Conservation (phyloP, 2,797 vertebrate genomes). For the Cryptoprocta ferox region DNA sequence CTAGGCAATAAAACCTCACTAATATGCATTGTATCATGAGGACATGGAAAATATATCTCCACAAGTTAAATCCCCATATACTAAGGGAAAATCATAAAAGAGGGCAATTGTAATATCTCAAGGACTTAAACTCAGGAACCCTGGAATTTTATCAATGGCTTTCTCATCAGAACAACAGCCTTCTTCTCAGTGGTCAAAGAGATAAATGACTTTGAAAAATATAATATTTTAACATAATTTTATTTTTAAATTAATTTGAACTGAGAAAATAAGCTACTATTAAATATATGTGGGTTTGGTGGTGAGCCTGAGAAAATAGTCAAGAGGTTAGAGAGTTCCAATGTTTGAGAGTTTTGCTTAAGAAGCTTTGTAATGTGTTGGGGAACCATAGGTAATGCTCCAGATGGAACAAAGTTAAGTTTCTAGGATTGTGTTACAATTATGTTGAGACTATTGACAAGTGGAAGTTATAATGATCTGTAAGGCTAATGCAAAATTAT, state of each 20-base stretch:
- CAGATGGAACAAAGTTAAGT: slow-evolving; percentile 33
- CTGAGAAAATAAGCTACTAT: neutral
- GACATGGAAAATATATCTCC: neutral
- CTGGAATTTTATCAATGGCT: neutral
- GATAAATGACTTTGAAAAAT: neutral
- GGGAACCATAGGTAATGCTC: slow-evolving; percentile 23
- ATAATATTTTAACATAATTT: neutral
- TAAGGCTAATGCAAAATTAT: neutral
- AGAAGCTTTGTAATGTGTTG: slow-evolving; percentile 19
- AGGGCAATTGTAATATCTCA: neutral
- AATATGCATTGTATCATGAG: neutral
- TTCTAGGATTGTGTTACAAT: slow-evolving; percentile 22
- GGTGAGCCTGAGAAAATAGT: slow-evolving; percentile 6
- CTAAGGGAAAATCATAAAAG: neutral
- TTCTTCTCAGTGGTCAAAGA: neutral
- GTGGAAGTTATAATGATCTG: neutral
- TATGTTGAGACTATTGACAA: neutral
- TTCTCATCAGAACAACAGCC: neutral
- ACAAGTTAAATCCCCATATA: neutral
- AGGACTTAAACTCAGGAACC: neutral
- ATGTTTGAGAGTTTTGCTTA: neutral
- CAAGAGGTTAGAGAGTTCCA: neutral
- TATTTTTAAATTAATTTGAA: neutral
- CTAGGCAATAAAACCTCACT: neutral
- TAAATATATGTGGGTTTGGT: neutral